Evolutionary conservation across 2,888 invertebrate genomes (phyloP).

Genomic region (Amiota mariae): DNA sequence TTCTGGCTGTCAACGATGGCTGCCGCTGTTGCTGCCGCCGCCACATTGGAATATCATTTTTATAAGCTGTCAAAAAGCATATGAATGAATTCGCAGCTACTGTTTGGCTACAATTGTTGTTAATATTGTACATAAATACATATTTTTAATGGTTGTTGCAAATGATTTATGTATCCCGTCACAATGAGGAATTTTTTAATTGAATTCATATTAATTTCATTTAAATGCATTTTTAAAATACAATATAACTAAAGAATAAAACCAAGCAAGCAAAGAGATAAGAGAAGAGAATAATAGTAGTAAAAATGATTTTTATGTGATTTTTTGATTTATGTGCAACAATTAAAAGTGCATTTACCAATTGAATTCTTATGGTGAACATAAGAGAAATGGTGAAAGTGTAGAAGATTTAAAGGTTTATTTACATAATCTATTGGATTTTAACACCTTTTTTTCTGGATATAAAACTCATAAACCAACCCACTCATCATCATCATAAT

Average conservation of each 20-base stretch:
- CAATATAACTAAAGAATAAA: not conserved
- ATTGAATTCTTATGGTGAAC: too few species aligned
- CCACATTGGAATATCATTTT: conserved; percentile 37
- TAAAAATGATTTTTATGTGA: too few species aligned
- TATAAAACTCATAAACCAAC: not conserved
- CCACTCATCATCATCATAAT: not conserved
- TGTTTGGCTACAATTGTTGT: conserved; percentile 17
- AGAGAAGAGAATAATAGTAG: too few species aligned
- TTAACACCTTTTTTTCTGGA: too few species aligned
- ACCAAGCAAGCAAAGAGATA: too few species aligned
- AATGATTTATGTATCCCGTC: conserved; percentile 58
- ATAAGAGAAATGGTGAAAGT: not conserved
- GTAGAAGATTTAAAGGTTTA: not conserved
- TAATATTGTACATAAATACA: not conserved
- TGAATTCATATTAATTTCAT: conserved; percentile 33
- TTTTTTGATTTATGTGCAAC: conserved; percentile 63
- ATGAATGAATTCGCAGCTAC: conserved; percentile 27
- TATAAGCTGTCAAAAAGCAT: conserved; percentile 47
- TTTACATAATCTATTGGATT: too few species aligned
- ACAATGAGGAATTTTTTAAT: conserved; percentile 36
- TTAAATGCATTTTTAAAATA: conserved; percentile 50
- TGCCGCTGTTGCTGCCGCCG: not conserved
- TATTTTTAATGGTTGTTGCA: conserved; percentile 28
- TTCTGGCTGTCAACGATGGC: not conserved
- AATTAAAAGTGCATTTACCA: conserved; percentile 65